Evolutionary conservation across 2,888 invertebrate species (phyloP), one percentile per base, ranked within the genome.

Genomic region (Drosophila kuntzei): DNA sequence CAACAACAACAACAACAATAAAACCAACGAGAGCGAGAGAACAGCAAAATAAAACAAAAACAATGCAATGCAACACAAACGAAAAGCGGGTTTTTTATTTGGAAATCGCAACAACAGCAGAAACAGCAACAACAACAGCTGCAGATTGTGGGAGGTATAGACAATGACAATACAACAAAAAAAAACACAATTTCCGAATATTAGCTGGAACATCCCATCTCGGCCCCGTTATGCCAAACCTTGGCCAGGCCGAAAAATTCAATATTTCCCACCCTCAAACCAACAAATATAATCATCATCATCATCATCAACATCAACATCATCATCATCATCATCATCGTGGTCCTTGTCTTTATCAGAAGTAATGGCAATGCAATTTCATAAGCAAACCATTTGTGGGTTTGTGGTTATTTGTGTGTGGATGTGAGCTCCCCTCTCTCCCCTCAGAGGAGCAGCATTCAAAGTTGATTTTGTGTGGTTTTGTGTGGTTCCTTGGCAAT

Each of bases 161-260:
- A 9, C 16, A 16, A 16, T 11, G 3, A 6, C 34, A 58, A 53
- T 25, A 60, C 20, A 46, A 41, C 3, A 58, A 36, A 67, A 67
- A 29, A 61, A 27, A 47, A 44, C 49, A 59, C 78, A 72, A 78
- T 63, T 73, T 73, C 69, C 78, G 49, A 55, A 51, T 67, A 73
- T 78, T 73, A 73, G 62, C 57, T 43, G 57, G 46, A 61, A 54
- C 61, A 62, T 18, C 55, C 53, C 34, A 61, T 8, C 39, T 37
- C 37, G 12, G 34, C 14, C 54, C 46, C 36, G 41, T 51, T 25
- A n/a, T 8, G 11, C 27, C 37, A 36, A 11, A 8, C 25, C 27
- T 20, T 14, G 29, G 32, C 22, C 34, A 22, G 51, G 25, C 27
- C n/a, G 27, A 36, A 25, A 75, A 57, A 62, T 75, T 62, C 74